A percentile compares a stretch with the other conserved stretches of the same genome.
phyloP scores from a whole-genome alignment of 2,888 invertebrate genomes.

The Laspeyria flexula region DNA sequence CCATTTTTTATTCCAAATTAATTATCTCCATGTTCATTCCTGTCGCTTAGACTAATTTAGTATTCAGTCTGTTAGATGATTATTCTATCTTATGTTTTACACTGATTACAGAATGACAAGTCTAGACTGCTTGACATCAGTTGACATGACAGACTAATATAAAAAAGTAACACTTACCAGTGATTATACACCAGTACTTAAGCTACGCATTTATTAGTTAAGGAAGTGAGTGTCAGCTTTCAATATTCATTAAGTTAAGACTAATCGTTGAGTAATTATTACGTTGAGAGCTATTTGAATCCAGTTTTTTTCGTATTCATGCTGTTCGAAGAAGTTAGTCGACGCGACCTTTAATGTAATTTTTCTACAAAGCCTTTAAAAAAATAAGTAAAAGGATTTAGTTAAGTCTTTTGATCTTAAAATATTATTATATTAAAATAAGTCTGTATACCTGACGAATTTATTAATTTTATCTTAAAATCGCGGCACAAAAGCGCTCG shows the following conservation, averaged over 20 bases:
- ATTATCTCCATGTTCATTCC: conserved; percentile 15
- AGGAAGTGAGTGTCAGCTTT: background rate
- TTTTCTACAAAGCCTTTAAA: too few species aligned
- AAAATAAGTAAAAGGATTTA: too few species aligned
- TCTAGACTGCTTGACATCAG: conserved; percentile 8
- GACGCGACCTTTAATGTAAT: too few species aligned
- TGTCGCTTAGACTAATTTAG: conserved; percentile 12
- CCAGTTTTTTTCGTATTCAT: too few species aligned
- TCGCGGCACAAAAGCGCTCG: too few species aligned
- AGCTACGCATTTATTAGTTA: background rate
- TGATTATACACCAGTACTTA: background rate
- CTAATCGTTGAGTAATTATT: background rate
- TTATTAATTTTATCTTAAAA: too few species aligned
- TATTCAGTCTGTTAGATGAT: conserved; percentile 26
- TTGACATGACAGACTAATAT: conserved; percentile 6
- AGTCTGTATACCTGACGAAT: too few species aligned
- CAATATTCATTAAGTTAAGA: background rate
- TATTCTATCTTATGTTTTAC: conserved; percentile 13
- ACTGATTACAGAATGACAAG: conserved; percentile 26
- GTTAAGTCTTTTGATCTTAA: too few species aligned
- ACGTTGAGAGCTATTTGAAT: too few species aligned
- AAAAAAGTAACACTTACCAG: conserved; percentile 13
- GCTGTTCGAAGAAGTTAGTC: too few species aligned
- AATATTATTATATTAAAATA: too few species aligned
- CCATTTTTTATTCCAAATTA: too few species aligned